Evolutionary conservation across 2,888 invertebrate genomes (phyloP).

Genomic region (Lepidonotus clava): DNA sequence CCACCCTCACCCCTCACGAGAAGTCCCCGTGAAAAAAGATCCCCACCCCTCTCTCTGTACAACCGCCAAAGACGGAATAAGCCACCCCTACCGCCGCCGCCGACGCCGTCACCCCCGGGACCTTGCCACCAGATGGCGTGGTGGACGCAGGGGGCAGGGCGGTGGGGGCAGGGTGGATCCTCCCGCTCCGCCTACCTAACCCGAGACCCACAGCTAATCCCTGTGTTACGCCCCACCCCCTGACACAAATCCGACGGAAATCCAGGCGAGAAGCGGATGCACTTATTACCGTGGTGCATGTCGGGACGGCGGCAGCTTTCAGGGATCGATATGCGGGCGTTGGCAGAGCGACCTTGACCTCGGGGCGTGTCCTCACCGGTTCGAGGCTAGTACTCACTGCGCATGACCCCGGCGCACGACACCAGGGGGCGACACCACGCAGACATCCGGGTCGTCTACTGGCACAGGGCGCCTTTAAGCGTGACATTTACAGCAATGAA

Average conservation of each 20-base stretch:
- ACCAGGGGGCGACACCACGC: too few species aligned
- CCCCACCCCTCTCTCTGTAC: neutral
- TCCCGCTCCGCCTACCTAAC: neutral
- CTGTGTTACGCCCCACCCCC: neutral
- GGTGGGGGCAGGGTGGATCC: neutral
- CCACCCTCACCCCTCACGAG: neutral
- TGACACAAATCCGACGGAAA: constrained; percentile 8
- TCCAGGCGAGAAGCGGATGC: neutral
- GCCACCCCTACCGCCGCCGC: neutral
- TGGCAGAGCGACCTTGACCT: neutral
- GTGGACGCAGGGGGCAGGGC: neutral
- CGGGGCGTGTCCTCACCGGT: too few species aligned
- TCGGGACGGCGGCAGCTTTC: too few species aligned
- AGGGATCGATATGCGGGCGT: neutral
- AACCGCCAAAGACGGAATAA: too few species aligned
- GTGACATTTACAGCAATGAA: too few species aligned
- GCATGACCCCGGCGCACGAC: too few species aligned
- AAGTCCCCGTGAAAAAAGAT: neutral
- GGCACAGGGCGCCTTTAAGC: too few species aligned
- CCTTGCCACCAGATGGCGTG: neutral
- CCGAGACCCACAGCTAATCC: neutral
- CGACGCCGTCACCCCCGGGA: neutral
- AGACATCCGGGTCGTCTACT: too few species aligned
- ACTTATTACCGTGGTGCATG: constrained; percentile 5
- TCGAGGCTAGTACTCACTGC: too few species aligned